These are phyloP conservation scores for Pocillopora damicornis DNA, from an alignment of 64 coral and sea anemone genomes.

Conservation along the genomic window DNA sequence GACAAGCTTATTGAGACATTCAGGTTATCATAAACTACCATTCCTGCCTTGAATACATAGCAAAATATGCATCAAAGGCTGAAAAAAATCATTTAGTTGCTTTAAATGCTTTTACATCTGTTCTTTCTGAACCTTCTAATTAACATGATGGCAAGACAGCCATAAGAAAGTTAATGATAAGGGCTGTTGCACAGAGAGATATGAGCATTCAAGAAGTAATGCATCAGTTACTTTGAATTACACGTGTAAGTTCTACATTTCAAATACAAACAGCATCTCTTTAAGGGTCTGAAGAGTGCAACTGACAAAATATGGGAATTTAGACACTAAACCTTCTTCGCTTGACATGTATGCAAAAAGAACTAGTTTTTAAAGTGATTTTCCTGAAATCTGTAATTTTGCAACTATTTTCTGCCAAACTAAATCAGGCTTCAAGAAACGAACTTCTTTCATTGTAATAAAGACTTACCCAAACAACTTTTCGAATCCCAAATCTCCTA, in stretches of 20 bases:
- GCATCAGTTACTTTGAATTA: conserved; percentile 51
- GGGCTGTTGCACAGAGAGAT: conserved; percentile 38
- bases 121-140: neutral
- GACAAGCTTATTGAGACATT: conserved; percentile 9
- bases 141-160: conserved; percentile 2
- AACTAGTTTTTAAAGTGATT: neutral
- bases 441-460: conserved; percentile 11
- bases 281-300: conserved; percentile 20
- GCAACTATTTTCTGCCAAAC: conserved; percentile 11
- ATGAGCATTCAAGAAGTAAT: conserved; percentile 46
- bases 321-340: conserved; percentile 13
- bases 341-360: conserved; percentile 43
- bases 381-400: conserved; percentile 34
- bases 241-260: conserved; percentile 31
- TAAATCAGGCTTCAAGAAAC: neutral
- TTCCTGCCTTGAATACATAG: conserved; percentile 12
- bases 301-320: neutral
- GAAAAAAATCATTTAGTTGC: conserved; percentile 42
- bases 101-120: conserved; percentile 20
- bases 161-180: conserved; percentile 36
- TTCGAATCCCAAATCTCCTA: conserved; percentile 7
- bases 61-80: conserved; percentile 28
- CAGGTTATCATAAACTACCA: conserved; percentile 20
- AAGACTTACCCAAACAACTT: conserved; percentile 39
- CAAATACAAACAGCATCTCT: conserved; percentile 27